phyloP scores from a whole-genome alignment of 2,797 vertebrate species.

The Neosilurus hyrtlii region DNA sequence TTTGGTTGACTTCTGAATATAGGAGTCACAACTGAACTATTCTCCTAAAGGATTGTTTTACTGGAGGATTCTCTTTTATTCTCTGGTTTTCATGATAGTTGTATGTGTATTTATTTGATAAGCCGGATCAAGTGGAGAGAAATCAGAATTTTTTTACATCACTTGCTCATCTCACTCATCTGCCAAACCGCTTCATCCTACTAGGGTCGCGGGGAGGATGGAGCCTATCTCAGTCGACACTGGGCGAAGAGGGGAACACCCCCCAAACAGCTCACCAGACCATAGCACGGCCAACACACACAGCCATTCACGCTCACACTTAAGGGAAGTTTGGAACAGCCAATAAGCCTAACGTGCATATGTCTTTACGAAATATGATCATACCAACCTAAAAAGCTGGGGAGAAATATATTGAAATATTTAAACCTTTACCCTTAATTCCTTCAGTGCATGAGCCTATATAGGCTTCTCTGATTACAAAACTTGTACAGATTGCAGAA shows the following conservation, averaged over 20 bases:
- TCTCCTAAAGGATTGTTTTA: background rate
- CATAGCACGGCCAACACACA: no score
- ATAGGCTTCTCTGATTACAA: background rate
- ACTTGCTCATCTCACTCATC: no score
- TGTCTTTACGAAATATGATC: background rate
- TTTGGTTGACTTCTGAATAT: conserved; percentile 22
- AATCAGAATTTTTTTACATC: background rate
- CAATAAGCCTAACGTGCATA: no score
- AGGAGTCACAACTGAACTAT: conserved; percentile 4
- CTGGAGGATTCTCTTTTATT: background rate
- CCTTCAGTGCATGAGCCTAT: background rate
- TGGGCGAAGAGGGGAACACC: no score
- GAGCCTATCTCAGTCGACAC: no score
- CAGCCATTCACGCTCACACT: no score
- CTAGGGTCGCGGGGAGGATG: no score
- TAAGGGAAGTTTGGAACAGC: no score
- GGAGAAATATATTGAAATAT: background rate
- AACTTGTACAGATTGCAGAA: conserved; percentile 1
- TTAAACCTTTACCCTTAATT: background rate
- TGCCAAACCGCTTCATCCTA: no score
- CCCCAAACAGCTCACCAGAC: no score
- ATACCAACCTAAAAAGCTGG: background rate
- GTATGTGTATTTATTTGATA: background rate
- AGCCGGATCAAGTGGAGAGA: background rate
- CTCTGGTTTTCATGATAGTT: background rate